Percentiles rank a stretch among this genome's conserved stretches.
Evolutionary conservation across 2,113 vertebrate genomes (phyloP).

Genomic region (Patagioenas fasciata): DNA sequence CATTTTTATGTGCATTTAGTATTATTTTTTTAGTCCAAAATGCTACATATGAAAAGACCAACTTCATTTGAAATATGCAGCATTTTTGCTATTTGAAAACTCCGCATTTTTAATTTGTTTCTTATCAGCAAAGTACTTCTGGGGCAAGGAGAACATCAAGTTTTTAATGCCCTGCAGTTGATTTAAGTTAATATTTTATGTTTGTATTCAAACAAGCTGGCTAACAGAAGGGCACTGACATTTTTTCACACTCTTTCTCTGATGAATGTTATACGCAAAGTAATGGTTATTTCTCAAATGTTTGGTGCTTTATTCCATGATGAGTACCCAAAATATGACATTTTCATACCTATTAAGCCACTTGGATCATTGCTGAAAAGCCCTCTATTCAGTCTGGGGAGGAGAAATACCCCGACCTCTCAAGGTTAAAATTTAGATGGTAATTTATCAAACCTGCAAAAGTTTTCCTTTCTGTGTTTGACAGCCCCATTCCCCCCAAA

Average conservation of each 20-base stretch:
- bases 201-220: slow-evolving; percentile 30
- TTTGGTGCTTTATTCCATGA: not conserved
- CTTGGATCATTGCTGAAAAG: slow-evolving; percentile 7
- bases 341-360: not conserved
- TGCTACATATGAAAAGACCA: slow-evolving; percentile 37
- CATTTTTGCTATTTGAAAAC: slow-evolving; percentile 38
- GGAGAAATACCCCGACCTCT: not conserved
- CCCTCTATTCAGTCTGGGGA: not conserved
- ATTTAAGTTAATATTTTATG: slow-evolving; percentile 61
- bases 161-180: slow-evolving; percentile 48
- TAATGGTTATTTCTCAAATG: not conserved
- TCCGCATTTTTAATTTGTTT: slow-evolving; percentile 63
- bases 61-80: slow-evolving; percentile 26
- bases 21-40: slow-evolving; percentile 16
- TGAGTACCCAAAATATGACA: not conserved
- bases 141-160: slow-evolving; percentile 49
- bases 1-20: slow-evolving; percentile 49
- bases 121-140: slow-evolving; percentile 63
- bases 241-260: slow-evolving; percentile 18
- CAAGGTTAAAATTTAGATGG: not conserved
- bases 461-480: not conserved
- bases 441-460: not conserved
- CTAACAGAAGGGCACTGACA: slow-evolving; percentile 3
- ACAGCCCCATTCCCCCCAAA: not conserved
- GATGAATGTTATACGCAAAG: not conserved